Conservation (phyloP, 1,140 invertebrate species). For the Megalonaias nervosa region DNA sequence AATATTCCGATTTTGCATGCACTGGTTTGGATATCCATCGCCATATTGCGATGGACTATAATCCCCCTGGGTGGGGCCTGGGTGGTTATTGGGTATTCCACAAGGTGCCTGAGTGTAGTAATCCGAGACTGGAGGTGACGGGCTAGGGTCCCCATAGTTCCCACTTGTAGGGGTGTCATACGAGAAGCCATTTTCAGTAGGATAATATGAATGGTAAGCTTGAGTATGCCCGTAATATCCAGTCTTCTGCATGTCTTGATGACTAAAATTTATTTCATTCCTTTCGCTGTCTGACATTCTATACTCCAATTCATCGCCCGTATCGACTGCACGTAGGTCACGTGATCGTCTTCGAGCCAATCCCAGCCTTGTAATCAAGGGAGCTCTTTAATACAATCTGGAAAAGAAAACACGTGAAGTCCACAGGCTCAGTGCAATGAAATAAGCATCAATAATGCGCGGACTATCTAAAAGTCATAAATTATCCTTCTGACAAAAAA, state of each 20-base stretch:
- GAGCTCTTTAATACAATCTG: conserved; percentile 28
- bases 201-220: conserved; percentile 36
- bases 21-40: conserved; percentile 16
- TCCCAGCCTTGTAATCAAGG: conserved; percentile 1
- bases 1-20: conserved; percentile 11
- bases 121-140: conserved; percentile 31
- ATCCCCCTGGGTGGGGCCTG: conserved; percentile 21
- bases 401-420: conserved; percentile 37
- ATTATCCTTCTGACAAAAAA: too few relatives aligned
- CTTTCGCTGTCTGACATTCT: conserved; percentile 42
- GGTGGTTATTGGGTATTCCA: conserved; percentile 17
- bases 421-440: conserved; percentile 22
- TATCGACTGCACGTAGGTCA: conserved; percentile 27
- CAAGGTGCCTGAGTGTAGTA: conserved; percentile 22
- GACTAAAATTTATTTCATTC: conserved; percentile 51
- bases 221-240: conserved; percentile 35
- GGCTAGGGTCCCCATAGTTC: conserved; percentile 34
- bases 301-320: conserved; percentile 37
- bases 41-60: conserved; percentile 26
- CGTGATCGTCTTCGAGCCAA: conserved; percentile 29
- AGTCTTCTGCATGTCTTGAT: conserved; percentile 47
- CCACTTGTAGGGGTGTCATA: conserved; percentile 34
- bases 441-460: conserved; percentile 28
- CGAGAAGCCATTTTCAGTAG: conserved; percentile 37
- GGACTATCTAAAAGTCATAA: conserved; percentile 3